Percentiles rank a stretch among this genome's conserved stretches.
phyloP scores from a whole-genome alignment of 1,140 invertebrate genomes.

The Tenebrio molitor region DNA sequence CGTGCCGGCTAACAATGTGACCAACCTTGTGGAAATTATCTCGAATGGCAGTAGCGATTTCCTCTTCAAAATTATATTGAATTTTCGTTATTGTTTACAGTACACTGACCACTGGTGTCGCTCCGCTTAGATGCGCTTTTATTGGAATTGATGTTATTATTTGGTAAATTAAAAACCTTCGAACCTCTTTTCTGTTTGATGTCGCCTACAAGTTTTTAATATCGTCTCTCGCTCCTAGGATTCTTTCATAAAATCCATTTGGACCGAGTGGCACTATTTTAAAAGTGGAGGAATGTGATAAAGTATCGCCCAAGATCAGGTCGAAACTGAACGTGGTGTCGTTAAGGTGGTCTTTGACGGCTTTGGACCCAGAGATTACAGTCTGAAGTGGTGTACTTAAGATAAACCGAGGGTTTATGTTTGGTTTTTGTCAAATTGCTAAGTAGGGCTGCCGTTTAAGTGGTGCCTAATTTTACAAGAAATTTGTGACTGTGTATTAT shows the following conservation, averaged over 20 bases:
- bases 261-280: conserved; percentile 10
- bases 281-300: conserved; percentile 45
- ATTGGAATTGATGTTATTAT: conserved; percentile 21
- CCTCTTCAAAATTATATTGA: conserved; percentile 45
- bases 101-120: conserved; percentile 27
- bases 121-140: conserved; percentile 14
- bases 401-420: conserved; percentile 47
- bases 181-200: neutral
- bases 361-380: conserved; percentile 25
- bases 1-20: conserved; percentile 23
- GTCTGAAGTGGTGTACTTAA: conserved; percentile 53
- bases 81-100: conserved; percentile 46
- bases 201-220: too few relatives aligned
- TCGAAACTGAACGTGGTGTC: conserved; percentile 29
- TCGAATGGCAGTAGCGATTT: conserved; percentile 44
- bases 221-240: neutral
- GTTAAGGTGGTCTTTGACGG: conserved; percentile 56
- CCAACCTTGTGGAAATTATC: conserved; percentile 42
- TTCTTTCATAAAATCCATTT: conserved; percentile 24
- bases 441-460: conserved; percentile 47
- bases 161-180: conserved; percentile 24
- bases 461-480: conserved; percentile 18
- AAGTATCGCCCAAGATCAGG: conserved; percentile 40
- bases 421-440: conserved; percentile 55
- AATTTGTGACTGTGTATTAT: conserved; percentile 24